Percentiles rank a stretch among this genome's conserved stretches.
These are phyloP conservation scores for Carcharodon carcharias DNA, from an alignment of 2,797 vertebrate genomes.

Conservation along the genomic window DNA sequence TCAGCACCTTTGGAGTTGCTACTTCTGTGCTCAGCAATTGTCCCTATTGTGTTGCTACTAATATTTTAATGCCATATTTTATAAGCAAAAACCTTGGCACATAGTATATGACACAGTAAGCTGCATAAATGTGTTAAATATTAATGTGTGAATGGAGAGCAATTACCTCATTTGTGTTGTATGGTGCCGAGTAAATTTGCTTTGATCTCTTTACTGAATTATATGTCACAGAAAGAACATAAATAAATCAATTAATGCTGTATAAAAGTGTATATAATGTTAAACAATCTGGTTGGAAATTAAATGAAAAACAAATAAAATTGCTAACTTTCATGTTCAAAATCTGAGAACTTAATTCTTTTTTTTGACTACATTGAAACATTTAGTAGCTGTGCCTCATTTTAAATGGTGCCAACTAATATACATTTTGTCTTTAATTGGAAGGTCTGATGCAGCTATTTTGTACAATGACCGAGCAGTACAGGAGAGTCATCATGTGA, in stretches of 20 bases:
- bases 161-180: background rate
- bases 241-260: background rate
- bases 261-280: background rate
- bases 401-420: background rate
- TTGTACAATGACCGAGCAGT: constrained; percentile 90
- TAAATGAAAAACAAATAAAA: constrained; percentile 11
- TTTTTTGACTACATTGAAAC: background rate
- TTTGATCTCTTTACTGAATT: constrained; percentile 3
- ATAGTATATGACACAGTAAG: background rate
- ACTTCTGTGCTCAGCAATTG: background rate
- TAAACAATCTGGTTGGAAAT: background rate
- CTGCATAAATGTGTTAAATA: background rate
- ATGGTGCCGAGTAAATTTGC: background rate
- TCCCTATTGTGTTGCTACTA: background rate
- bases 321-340: background rate
- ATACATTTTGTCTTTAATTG: constrained; percentile 39
- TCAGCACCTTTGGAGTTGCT: background rate
- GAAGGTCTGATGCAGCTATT: constrained; percentile 87
- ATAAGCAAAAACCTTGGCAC: background rate
- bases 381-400: background rate
- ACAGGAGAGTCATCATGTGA: constrained; percentile 87
- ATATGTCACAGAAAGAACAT: background rate
- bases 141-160: background rate
- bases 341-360: background rate
- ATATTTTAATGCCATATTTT: background rate